Base-by-base conservation (phyloP, 2,888 invertebrate species). In the Nycteola revayana region DNA sequence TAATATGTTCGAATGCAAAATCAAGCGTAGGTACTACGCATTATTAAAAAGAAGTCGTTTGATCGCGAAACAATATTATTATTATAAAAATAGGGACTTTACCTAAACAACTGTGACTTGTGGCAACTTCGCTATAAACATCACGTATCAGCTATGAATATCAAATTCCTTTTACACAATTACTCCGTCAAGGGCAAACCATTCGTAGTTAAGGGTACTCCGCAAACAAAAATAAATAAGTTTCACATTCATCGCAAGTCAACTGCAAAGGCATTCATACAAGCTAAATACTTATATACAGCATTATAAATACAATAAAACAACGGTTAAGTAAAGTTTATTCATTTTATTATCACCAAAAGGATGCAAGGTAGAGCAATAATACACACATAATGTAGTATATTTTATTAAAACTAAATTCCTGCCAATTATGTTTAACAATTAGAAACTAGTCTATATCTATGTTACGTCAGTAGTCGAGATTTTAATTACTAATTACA, bases 291-390 rank as follows among this genome's bases (percentile, higher is more conserved):
- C 2, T 3, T 60, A 37, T 41, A 47, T 73, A 75, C 74, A 78
- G 75, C 66, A 35, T 46, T 65, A 65, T 61, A 66, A 64, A 72
- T 69, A 62, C 63, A 85, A 85, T 82, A 81, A 85, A 85, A 85
- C 83, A 75, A 80, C 75, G 61, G 37, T 42, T 41, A 36, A 51
- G 60, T 62, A 66, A 68, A 62, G 45, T 59, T 64, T 62, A 49
- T 81, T 82, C 82, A 82, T 82, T 77, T 66, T 66, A 60, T 68
- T 48, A 63, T 66, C 56, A 57, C 49, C 53, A 56, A 49, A 49
- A 58, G 57, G 58, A 55, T 53, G 51, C 46, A 58, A 52, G 52
- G 58, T 42, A 56, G 62, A 54, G 37, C 20, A 57, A 55, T 55
- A 57, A 57, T 42, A 59, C 49, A 52, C 56, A 44, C 25, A 8